Conservation (phyloP, 1,140 invertebrate genomes). For the Caerostris darwini region DNA sequence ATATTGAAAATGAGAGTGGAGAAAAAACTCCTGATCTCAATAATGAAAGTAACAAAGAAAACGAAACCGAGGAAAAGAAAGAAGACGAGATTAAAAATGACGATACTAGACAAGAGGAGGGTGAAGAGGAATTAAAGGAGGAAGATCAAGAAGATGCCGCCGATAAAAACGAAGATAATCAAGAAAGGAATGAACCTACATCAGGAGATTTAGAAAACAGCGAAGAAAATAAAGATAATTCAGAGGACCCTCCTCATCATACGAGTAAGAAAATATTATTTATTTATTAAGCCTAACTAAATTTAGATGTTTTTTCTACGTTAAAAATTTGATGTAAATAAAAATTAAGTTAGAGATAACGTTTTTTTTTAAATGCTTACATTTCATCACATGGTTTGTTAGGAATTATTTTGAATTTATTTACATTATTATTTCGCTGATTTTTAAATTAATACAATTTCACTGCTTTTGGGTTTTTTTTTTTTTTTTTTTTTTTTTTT, state of each 20-base stretch:
- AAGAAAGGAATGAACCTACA: constrained; percentile 39
- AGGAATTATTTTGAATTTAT: too few relatives aligned
- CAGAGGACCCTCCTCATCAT: constrained; percentile 46
- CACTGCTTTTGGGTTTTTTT: too few relatives aligned
- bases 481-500: too few relatives aligned
- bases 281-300: neutral
- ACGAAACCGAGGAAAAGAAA: constrained; percentile 1
- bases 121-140: constrained; percentile 23
- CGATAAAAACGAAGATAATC: constrained; percentile 30
- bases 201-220: constrained; percentile 43
- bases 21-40: neutral
- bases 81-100: constrained; percentile 18
- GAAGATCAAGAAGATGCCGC: constrained; percentile 25
- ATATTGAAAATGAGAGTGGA: neutral
- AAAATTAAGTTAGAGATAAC: too few relatives aligned
- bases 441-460: too few relatives aligned
- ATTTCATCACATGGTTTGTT: too few relatives aligned
- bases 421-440: too few relatives aligned
- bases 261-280: constrained; percentile 63
- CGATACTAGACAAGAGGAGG: neutral
- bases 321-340: too few relatives aligned
- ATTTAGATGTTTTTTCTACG: too few relatives aligned
- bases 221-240: neutral
- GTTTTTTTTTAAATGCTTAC: too few relatives aligned
- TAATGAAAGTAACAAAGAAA: neutral